phyloP scores from a whole-genome alignment of 37 sponge, comb jelly and placozoan species.

The Petrosia ficiformis region DNA sequence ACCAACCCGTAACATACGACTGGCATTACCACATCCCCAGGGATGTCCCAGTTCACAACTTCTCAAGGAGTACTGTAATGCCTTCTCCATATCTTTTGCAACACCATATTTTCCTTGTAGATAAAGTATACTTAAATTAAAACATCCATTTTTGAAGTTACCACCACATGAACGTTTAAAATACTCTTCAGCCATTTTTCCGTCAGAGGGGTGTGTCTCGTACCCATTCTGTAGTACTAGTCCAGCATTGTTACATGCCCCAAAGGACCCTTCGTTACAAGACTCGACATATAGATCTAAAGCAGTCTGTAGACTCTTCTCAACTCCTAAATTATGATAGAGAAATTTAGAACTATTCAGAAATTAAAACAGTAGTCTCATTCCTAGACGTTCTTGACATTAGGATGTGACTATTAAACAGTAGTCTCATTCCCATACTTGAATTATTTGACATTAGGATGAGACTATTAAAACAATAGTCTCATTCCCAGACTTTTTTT shows the following conservation, averaged over 20 bases:
- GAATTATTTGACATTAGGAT: no score
- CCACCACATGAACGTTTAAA: constrained; percentile 31
- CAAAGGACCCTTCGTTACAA: constrained; percentile 25
- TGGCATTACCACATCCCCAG: constrained; percentile 58
- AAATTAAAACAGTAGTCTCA: background rate
- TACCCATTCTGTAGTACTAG: constrained; percentile 26
- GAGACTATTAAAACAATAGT: no score
- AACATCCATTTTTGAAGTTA: constrained; percentile 46
- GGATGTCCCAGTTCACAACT: constrained; percentile 58
- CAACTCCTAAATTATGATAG: background rate
- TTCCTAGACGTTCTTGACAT: background rate
- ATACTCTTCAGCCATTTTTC: constrained; percentile 8
- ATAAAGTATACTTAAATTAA: constrained; percentile 48
- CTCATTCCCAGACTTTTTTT: no score
- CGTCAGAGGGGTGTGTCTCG: constrained; percentile 7
- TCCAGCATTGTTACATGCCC: constrained; percentile 68
- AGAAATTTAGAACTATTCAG: background rate
- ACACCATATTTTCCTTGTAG: constrained; percentile 23
- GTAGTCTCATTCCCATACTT: no score
- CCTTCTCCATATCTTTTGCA: constrained; percentile 46
- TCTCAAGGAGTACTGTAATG: constrained; percentile 28
- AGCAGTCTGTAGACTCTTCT: constrained; percentile 28
- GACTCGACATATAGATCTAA: constrained; percentile 14
- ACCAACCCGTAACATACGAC: constrained; percentile 39
- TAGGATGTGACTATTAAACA: no score